Base-by-base conservation (phyloP, 2,113 vertebrate species). In the Catagonus wagneri region DNA sequence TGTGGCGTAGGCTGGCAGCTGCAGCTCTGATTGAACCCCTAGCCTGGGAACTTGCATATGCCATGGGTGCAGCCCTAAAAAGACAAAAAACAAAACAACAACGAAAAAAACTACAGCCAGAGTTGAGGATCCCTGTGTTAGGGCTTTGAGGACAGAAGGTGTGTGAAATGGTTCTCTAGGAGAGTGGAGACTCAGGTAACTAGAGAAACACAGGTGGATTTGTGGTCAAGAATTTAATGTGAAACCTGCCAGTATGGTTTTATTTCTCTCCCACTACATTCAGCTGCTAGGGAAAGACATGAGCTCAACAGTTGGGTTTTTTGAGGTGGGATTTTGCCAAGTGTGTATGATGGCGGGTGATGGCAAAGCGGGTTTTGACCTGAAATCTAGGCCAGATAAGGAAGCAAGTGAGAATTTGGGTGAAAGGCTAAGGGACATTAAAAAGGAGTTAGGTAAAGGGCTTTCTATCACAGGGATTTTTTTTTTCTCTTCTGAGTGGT, bases 401-500 rank as follows among this genome's bases (percentile, higher is more conserved):
- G 44, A 65, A 14, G 60, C 25, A 32, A 58, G 34, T 27, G 60
- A 94, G 60, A 54, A 80, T 27, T 44, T 23, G 22, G 83, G 56
- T 16, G 69, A 83, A 86, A 52, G 32, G 65, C 60, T 58, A 83
- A 83, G 32, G 32, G 36, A 39, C 5, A 4, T 39, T 86, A 34
- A 71, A 54, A 63, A 84, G 20, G 4, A n/a, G 19, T 11, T 23
- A 20, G 10, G 25, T 60, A 50, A 60, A 58, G 50, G 11, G 44
- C 15, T 63, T 83, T 52, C 80, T 22, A 78, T 44, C 32, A 2
- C 17, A 32, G 20, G 7, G 22, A 17, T 39, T 80, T 80, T 66
- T 84, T 89, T 80, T 84, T 89, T 80, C 75, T 90, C 65, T 63
- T 87, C 61, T n/a, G 39, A 75, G 52, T 68, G 61, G 36, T 89